A percentile compares a stretch with the other conserved stretches of the same genome.
Conservation (phyloP, 2,888 invertebrate species). For the Microchrysa polita region DNA sequence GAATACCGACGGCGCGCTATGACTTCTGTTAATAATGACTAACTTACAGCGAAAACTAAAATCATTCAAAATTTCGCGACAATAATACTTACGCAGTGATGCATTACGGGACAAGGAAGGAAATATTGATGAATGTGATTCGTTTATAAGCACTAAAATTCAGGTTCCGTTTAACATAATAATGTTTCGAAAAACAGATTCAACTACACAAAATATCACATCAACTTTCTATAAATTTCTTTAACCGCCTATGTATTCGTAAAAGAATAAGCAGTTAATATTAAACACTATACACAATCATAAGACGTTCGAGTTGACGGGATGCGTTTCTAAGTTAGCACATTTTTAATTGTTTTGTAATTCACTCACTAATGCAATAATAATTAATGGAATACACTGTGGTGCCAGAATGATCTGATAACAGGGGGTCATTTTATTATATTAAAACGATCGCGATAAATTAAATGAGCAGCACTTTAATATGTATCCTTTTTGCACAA, state of each 20-base stretch:
- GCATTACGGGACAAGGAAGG: too few relatives aligned
- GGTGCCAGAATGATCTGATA: neutral
- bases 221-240: conserved; percentile 20
- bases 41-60: too few relatives aligned
- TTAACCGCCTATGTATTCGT: neutral
- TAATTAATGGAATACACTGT: neutral
- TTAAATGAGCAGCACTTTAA: neutral
- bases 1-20: too few relatives aligned
- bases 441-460: neutral
- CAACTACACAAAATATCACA: conserved; percentile 50
- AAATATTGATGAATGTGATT: too few relatives aligned
- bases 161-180: neutral
- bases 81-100: too few relatives aligned
- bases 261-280: neutral
- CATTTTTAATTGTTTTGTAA: conserved; percentile 11
- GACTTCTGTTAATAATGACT: too few relatives aligned
- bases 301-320: conserved; percentile 4
- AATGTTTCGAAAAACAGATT: conserved; percentile 15
- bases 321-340: neutral
- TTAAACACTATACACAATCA: neutral
- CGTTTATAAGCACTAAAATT: too few relatives aligned
- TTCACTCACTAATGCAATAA: neutral
- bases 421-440: neutral
- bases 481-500: neutral
- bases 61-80: too few relatives aligned